phyloP scores from a whole-genome alignment of 1,140 invertebrate species.

The Ylistrum balloti region DNA sequence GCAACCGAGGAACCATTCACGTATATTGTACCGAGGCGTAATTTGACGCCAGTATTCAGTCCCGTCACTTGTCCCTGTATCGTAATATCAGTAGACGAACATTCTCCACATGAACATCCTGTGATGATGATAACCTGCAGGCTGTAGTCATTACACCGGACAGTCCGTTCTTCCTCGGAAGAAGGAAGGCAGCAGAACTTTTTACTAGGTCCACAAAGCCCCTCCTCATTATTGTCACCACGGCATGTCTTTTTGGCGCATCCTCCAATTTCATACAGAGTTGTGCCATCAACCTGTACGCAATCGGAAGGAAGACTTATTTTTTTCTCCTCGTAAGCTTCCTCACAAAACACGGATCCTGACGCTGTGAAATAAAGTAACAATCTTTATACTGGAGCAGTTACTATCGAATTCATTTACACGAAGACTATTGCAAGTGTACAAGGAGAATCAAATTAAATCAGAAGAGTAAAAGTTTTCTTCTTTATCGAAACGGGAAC shows the following conservation, averaged over 20 bases:
- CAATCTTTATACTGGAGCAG: no score
- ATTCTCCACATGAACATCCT: background rate
- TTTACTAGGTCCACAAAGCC: background rate
- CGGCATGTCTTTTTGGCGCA: conserved; percentile 5
- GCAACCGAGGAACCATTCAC: background rate
- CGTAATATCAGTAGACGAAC: background rate
- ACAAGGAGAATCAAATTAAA: no score
- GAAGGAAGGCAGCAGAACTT: background rate
- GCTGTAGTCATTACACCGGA: background rate
- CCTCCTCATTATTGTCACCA: background rate
- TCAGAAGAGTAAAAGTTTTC: no score
- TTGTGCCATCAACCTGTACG: background rate
- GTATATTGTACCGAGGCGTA: background rate
- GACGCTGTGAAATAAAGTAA: background rate
- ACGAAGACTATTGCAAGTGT: no score
- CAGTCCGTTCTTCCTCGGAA: background rate
- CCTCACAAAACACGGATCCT: background rate
- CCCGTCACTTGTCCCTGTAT: background rate
- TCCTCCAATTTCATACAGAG: background rate
- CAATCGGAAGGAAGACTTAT: background rate
- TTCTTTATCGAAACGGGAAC: no score
- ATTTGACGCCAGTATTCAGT: background rate
- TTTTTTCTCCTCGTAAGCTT: background rate
- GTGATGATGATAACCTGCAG: background rate
- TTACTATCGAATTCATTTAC: no score